These are phyloP conservation scores for Listronotus oregonensis DNA, from an alignment of 1,140 invertebrate species.

Conservation along the genomic window DNA sequence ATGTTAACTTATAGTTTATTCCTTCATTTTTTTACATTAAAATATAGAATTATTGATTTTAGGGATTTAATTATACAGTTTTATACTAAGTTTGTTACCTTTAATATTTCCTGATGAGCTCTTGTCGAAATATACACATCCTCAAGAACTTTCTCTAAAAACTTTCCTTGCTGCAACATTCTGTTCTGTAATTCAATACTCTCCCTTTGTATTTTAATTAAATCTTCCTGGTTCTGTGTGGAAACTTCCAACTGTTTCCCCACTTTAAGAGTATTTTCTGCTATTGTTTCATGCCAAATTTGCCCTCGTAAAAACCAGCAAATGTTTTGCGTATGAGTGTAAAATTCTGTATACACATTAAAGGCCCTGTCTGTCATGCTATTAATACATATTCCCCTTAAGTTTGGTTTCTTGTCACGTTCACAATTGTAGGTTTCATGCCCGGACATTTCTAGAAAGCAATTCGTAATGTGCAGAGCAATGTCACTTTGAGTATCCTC, in stretches of 20 bases:
- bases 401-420: conserved; percentile 50
- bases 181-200: conserved; percentile 62
- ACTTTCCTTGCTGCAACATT: conserved; percentile 59
- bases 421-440: conserved; percentile 61
- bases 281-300: conserved; percentile 68
- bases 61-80: no score
- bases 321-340: conserved; percentile 71
- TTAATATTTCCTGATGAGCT: conserved; percentile 49
- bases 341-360: conserved; percentile 68
- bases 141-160: conserved; percentile 54
- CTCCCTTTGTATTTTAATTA: conserved; percentile 63
- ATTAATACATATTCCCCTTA: conserved; percentile 61
- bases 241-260: conserved; percentile 50
- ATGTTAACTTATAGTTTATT: no score
- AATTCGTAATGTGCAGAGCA: conserved; percentile 68
- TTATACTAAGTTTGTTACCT: conserved; percentile 15
- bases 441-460: conserved; percentile 68
- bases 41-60: no score
- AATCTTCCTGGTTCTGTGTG: conserved; percentile 48
- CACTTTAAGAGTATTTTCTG: conserved; percentile 54
- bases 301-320: conserved; percentile 70
- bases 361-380: conserved; percentile 65
- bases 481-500: conserved; percentile 66
- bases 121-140: conserved; percentile 45
- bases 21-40: no score